These are phyloP conservation scores for Marmota flaviventris DNA, from an alignment of 2,113 vertebrate genomes.

Conservation along the genomic window DNA sequence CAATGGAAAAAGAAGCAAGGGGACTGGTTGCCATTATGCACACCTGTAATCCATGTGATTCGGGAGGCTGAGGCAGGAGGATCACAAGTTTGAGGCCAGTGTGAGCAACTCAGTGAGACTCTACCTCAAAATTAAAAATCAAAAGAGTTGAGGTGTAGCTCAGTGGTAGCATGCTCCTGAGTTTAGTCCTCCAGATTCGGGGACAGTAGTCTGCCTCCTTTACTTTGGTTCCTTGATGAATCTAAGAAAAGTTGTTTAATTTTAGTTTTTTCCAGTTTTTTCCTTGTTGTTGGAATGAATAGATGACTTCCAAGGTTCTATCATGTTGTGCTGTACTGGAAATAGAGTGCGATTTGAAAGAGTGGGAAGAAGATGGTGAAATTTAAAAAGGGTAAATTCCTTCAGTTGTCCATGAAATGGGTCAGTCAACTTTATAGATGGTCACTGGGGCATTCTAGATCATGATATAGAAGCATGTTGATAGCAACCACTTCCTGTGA, in stretches of 20 bases:
- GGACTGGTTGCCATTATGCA: too few relatives aligned
- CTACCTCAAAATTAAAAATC: too few relatives aligned
- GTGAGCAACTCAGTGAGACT: too few relatives aligned
- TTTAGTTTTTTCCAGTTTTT: neutral
- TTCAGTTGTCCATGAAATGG: neutral
- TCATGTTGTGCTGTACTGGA: neutral
- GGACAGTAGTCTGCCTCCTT: neutral
- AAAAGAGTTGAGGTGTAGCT: too few relatives aligned
- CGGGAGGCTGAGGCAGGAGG: too few relatives aligned
- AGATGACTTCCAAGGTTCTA: neutral
- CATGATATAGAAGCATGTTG: neutral
- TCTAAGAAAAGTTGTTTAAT: neutral
- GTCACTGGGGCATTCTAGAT: neutral
- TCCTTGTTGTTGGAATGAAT: neutral
- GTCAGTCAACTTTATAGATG: neutral
- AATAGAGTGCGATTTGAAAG: neutral
- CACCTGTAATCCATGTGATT: too few relatives aligned
- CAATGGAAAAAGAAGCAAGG: too few relatives aligned
- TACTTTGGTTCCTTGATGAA: neutral
- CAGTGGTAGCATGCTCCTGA: too few relatives aligned
- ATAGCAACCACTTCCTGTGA: neutral
- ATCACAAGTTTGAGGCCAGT: too few relatives aligned
- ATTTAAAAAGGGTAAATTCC: constrained; percentile 2
- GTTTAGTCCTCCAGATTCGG: neutral
- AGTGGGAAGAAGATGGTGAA: neutral